Base-by-base conservation (phyloP, 2,113 vertebrate species). In the Gymnarchus niloticus region DNA sequence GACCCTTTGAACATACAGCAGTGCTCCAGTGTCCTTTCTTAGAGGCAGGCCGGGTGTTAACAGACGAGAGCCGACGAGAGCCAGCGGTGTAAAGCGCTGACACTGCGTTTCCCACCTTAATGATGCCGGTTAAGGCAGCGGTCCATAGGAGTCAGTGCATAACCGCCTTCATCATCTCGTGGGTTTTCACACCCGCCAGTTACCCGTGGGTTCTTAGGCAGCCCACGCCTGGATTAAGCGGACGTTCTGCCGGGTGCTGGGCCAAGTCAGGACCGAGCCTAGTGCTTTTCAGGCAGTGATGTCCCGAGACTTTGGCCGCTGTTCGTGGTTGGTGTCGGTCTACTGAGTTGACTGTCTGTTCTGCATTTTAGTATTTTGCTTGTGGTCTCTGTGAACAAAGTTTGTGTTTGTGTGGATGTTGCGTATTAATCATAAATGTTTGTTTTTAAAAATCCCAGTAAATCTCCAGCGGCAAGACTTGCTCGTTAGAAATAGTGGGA, bases 191-290 rank as follows among this genome's bases (percentile, higher is more conserved):
- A 28, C n/a, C 57, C 28, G 57, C n/a, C 57, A 61, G 57, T 25
- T 25, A 88, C 89, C n/a, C 88, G 85, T 88, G 89, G 87, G 85
- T 81, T 87, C 93, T 87, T 85, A 57, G 82, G 90, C 90, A 1
- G 4, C 3, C 25, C 88, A 86, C 87, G 83, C 56, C 65, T 92
- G 90, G 88, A 90, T 87, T 69, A 93, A 52, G 88, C 69, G 94
- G 93, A 92, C 86, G 88, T 89, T 86, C 46, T 83, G 23, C 1
- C n/a, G 41, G 54, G 59, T 56, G 56, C 0, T 28, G 41, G 7
- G 14, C 25, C 10, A 21, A 17, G 2, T n/a, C 54, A 57, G 37
- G 23, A n/a, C 14, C 54, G 44, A 46, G 44, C 82, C 41, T 46
- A 17, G 17, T 73, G 81, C 69, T 56, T 37, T 76, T 78, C 44